phyloP scores from a whole-genome alignment of 2,113 vertebrate genomes.

The human region DNA sequence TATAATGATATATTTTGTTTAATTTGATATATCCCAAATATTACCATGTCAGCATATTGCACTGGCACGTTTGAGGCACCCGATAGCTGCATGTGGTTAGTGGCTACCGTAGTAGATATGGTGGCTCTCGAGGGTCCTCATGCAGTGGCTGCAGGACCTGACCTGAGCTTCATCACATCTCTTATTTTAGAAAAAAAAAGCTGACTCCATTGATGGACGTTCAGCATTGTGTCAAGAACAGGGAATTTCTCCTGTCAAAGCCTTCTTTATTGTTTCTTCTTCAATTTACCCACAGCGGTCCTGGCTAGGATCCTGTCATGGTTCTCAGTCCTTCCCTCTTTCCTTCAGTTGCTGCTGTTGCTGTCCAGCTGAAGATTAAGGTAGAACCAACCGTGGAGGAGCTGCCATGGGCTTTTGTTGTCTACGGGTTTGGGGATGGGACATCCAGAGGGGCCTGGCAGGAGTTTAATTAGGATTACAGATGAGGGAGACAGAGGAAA shows the following conservation, averaged over 20 bases:
- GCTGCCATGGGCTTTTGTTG: background rate
- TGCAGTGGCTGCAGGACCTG: background rate
- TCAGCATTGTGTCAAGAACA: background rate
- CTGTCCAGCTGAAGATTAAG: background rate
- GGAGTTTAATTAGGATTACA: background rate
- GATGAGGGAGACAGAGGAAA: background rate
- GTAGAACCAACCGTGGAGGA: background rate
- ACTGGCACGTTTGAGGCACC: background rate
- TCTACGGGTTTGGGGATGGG: background rate
- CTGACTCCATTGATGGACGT: background rate
- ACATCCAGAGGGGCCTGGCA: background rate
- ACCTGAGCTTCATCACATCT: background rate
- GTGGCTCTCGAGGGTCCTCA: background rate
- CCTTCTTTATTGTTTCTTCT: background rate
- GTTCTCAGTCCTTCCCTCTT: background rate
- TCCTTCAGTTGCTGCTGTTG: background rate
- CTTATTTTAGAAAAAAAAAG: background rate
- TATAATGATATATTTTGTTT: background rate
- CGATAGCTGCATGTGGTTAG: background rate
- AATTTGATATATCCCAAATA: background rate
- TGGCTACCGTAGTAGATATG: background rate
- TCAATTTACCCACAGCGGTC: background rate
- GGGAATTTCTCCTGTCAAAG: background rate
- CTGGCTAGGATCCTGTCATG: background rate
- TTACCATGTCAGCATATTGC: background rate